Evolutionary conservation across 2,113 vertebrate genomes (phyloP).

Genomic region (Mellivora capensis): DNA sequence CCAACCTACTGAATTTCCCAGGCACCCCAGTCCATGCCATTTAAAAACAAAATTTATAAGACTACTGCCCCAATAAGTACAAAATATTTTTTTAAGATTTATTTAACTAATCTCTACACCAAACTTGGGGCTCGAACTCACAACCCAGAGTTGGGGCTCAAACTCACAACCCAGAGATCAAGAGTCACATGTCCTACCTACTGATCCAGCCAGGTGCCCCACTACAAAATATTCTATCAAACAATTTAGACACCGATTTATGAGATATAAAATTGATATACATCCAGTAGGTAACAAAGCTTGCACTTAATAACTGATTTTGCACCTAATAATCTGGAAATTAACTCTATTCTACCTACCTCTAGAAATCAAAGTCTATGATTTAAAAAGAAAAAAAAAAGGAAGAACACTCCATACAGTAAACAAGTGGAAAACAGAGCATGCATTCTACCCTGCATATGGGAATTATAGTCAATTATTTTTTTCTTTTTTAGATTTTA

Average conservation of each 20-base stretch:
- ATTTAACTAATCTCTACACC: neutral
- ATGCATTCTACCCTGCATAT: neutral
- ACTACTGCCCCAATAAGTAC: neutral
- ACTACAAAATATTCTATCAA: neutral
- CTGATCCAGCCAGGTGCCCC: neutral
- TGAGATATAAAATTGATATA: neutral
- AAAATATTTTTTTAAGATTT: neutral
- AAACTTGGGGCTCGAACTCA: neutral
- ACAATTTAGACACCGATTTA: neutral
- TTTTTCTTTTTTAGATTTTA: neutral
- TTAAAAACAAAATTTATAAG: neutral
- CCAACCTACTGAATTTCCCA: neutral
- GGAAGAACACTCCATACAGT: neutral
- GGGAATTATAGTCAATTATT: neutral
- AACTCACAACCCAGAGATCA: neutral
- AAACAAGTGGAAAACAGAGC: neutral
- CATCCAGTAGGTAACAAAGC: neutral
- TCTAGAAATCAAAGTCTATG: neutral
- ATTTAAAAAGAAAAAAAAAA: neutral
- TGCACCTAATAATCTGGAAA: neutral
- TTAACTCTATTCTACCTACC: neutral
- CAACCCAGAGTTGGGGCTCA: neutral
- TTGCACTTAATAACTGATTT: neutral
- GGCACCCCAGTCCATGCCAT: neutral
- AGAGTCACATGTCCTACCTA: neutral